Conservation (phyloP, 2,888 invertebrate species). For the Cremastinae sp. region DNA sequence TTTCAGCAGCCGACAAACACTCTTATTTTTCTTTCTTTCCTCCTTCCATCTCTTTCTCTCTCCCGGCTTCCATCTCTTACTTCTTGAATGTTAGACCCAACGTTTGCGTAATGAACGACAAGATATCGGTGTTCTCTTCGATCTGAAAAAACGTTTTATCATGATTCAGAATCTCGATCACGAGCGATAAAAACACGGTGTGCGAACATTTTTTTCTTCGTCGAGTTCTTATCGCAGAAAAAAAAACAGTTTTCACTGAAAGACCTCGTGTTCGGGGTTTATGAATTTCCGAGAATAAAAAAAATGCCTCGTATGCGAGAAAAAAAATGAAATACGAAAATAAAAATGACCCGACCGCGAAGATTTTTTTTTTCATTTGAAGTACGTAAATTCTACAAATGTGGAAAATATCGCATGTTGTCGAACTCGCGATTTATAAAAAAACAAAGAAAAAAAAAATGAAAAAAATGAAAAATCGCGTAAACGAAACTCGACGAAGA, state of each 20-base stretch:
- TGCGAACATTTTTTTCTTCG: background rate
- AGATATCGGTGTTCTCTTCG: constrained; percentile 94
- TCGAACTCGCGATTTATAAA: no score
- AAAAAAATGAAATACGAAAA: no score
- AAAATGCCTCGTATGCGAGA: background rate
- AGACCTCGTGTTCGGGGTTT: background rate
- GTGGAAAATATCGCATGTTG: no score
- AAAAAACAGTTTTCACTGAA: background rate
- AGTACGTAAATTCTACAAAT: no score
- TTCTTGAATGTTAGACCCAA: constrained; percentile 85
- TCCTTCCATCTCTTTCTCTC: background rate
- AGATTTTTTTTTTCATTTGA: no score
- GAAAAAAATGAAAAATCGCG: no score
- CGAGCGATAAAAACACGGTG: constrained; percentile 3
- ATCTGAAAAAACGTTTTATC: constrained; percentile 85
- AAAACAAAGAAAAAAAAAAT: background rate
- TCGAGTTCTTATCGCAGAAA: background rate
- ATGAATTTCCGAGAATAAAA: constrained; percentile 7
- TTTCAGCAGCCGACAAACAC: constrained; percentile 25
- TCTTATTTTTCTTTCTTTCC: constrained; percentile 13
- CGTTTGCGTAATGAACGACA: constrained; percentile 90
- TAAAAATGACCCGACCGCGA: no score
- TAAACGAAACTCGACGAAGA: no score
- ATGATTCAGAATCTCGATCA: constrained; percentile 23
- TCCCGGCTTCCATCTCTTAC: constrained; percentile 47